Percentiles rank a stretch among this genome's conserved stretches.
These are phyloP conservation scores for Gadopsis marmoratus DNA, from an alignment of 2,797 vertebrate species.

Conservation along the genomic window DNA sequence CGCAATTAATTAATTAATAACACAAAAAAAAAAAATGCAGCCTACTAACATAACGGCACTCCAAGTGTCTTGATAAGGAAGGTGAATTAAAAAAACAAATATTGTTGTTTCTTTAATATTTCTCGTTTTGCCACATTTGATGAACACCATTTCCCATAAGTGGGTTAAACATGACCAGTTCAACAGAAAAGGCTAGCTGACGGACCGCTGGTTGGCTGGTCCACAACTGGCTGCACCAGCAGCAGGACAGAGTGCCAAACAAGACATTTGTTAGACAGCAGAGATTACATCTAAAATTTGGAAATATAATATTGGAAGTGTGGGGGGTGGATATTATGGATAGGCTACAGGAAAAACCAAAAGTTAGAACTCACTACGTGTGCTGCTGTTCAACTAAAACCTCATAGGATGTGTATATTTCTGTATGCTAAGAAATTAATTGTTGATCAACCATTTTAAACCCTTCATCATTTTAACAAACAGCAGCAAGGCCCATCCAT, in stretches of 20 bases:
- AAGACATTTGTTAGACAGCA: not conserved
- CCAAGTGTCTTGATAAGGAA: not conserved
- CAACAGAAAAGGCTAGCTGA: not conserved
- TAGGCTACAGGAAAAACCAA: no score
- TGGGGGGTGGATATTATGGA: no score
- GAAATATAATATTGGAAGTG: not conserved
- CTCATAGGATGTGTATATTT: not conserved
- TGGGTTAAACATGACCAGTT: not conserved
- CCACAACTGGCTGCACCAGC: not conserved
- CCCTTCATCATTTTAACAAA: not conserved
- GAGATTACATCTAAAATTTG: not conserved
- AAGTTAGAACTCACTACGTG: not conserved
- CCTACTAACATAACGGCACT: not conserved
- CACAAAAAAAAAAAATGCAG: no score
- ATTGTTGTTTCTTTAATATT: not conserved
- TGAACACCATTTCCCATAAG: not conserved
- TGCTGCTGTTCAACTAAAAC: not conserved
- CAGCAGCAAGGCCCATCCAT: not conserved
- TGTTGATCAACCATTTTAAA: no score
- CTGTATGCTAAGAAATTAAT: no score
- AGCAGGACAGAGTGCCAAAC: not conserved
- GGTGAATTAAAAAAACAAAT: not conserved
- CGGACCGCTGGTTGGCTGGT: no score
- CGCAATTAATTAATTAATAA: no score
- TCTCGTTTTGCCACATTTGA: not conserved